Percentiles rank a stretch among this genome's conserved stretches.
These are phyloP conservation scores for Tinamus guttatus DNA, from an alignment of 2,113 vertebrate genomes.

Conservation along the genomic window DNA sequence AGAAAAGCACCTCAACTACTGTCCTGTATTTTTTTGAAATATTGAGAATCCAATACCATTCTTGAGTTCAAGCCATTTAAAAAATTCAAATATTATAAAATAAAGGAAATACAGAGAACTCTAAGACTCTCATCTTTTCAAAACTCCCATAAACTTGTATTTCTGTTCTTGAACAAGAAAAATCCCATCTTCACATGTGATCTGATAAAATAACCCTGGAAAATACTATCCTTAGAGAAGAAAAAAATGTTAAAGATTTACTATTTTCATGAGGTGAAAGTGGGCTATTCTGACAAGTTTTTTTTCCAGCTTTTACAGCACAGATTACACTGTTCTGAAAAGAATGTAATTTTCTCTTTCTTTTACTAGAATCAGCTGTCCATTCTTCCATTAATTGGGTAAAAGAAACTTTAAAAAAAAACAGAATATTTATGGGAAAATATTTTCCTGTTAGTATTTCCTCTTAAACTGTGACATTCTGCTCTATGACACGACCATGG, in stretches of 20 bases:
- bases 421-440: not conserved
- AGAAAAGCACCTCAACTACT: not conserved
- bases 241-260: not conserved
- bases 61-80: not conserved
- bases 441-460: not conserved
- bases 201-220: not conserved
- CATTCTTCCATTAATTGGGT: not conserved
- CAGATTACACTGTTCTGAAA: not conserved
- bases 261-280: not conserved
- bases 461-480: not conserved
- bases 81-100: not conserved
- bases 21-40: not conserved
- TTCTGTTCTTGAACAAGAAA: not conserved
- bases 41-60: not conserved
- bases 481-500: rapidly evolving
- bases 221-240: not conserved
- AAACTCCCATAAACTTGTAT: not conserved
- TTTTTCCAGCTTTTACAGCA: not conserved
- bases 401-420: not conserved
- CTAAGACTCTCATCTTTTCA: not conserved
- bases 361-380: not conserved
- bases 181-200: not conserved
- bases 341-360: not conserved
- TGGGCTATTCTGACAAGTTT: not conserved
- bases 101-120: not conserved